Percentiles rank a stretch among this genome's conserved stretches.
Evolutionary conservation across 2,888 invertebrate species (phyloP).

Genomic region (Diarsia mendica): DNA sequence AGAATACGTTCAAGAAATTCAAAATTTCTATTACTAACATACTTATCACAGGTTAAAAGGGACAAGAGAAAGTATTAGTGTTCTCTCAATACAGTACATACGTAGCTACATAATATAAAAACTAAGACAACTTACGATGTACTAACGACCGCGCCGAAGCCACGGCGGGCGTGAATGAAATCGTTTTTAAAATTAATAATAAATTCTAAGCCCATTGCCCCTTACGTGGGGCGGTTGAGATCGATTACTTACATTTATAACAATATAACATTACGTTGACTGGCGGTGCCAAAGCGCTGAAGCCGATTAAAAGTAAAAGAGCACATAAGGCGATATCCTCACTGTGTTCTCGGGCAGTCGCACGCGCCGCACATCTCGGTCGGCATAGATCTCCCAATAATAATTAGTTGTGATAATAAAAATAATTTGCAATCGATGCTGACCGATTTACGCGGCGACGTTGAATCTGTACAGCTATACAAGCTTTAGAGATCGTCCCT

Average conservation of each 20-base stretch:
- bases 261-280: slow-evolving; percentile 81
- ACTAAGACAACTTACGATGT: slow-evolving; percentile 87
- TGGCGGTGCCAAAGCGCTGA: slow-evolving; percentile 84
- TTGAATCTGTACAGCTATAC: slow-evolving; percentile 45
- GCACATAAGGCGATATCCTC: slow-evolving; percentile 75
- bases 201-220: slow-evolving; percentile 87
- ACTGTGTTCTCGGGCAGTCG: slow-evolving; percentile 52
- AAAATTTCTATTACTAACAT: slow-evolving; percentile 86
- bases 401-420: slow-evolving; percentile 78
- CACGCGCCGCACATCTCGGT: slow-evolving; percentile 51
- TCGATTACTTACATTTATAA: slow-evolving; percentile 85
- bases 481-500: slow-evolving; percentile 51
- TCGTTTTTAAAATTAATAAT: slow-evolving; percentile 77
- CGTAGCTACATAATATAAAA: slow-evolving; percentile 80
- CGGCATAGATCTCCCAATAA: slow-evolving; percentile 67
- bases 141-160: slow-evolving; percentile 75
- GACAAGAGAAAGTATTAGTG: slow-evolving; percentile 90
- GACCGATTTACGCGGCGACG: slow-evolving; percentile 63
- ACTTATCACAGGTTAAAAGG: slow-evolving; percentile 90
- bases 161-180: slow-evolving; percentile 70
- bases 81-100: slow-evolving; percentile 87
- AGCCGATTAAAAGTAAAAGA: slow-evolving; percentile 80
- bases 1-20: slow-evolving; percentile 84
- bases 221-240: slow-evolving; percentile 85
- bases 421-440: slow-evolving; percentile 75